These are phyloP conservation scores for Anomalospiza imberbis DNA, from an alignment of 2,797 vertebrate genomes.

Conservation along the genomic window DNA sequence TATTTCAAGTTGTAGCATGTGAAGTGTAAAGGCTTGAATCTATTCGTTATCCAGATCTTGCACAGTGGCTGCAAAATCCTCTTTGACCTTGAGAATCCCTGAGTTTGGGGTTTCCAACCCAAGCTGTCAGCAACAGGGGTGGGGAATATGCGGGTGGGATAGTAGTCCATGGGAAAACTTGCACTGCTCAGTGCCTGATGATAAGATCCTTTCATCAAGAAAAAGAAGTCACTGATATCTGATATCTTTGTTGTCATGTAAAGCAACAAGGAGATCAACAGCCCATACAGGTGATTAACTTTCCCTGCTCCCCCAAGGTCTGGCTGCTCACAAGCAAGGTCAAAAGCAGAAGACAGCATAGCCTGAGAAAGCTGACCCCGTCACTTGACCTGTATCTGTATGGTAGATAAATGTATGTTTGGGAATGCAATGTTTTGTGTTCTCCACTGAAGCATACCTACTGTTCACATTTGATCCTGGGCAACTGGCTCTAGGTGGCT, in stretches of 20 bases:
- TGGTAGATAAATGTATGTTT: not conserved
- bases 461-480: not conserved
- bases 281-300: not conserved
- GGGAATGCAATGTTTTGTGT: not conserved
- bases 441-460: not conserved
- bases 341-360: not conserved
- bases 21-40: not conserved
- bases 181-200: not conserved
- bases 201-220: not conserved
- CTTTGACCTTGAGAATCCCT: constrained; percentile 27
- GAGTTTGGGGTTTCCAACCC: not conserved
- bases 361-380: not conserved
- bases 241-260: not conserved
- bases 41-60: not conserved
- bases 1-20: not conserved
- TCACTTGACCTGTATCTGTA: not conserved
- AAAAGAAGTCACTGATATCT: not conserved
- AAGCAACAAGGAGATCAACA: not conserved
- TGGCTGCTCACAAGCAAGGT: not conserved
- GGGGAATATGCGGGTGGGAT: not conserved
- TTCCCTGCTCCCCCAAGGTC: not conserved
- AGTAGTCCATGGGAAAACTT: not conserved
- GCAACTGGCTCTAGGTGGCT: not conserved
- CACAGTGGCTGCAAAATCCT: not conserved
- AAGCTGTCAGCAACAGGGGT: not conserved